These are phyloP conservation scores for Phengaris arion DNA, from an alignment of 2,888 invertebrate species.

Conservation along the genomic window DNA sequence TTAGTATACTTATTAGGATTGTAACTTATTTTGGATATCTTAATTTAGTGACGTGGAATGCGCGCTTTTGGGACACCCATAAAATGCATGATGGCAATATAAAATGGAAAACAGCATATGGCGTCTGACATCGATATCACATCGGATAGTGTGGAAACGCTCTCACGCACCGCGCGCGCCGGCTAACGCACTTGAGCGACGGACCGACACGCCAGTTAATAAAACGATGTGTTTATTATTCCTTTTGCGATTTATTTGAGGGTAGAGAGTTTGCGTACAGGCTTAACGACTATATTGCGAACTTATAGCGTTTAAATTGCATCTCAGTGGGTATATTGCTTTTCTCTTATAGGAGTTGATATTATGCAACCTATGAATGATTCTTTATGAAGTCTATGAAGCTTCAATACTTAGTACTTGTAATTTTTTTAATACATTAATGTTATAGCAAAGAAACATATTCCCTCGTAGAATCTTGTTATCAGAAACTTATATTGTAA, in stretches of 20 bases:
- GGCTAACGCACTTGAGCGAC: slow-evolving; percentile 25
- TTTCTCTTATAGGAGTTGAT: neutral
- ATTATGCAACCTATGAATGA: neutral
- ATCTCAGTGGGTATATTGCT: neutral
- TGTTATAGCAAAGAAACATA: too few species aligned
- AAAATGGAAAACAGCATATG: too few species aligned
- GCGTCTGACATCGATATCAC: neutral
- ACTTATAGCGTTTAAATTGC: slow-evolving; percentile 16
- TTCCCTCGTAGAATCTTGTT: too few species aligned
- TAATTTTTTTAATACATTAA: too few species aligned
- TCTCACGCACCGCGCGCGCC: slow-evolving; percentile 43
- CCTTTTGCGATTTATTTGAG: slow-evolving; percentile 19
- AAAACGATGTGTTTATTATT: slow-evolving; percentile 20
- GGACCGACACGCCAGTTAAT: slow-evolving; percentile 15
- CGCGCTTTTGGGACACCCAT: too few species aligned
- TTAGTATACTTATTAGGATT: too few species aligned
- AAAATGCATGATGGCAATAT: too few species aligned
- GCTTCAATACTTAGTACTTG: too few species aligned
- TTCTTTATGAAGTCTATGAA: neutral
- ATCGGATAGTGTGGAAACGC: neutral
- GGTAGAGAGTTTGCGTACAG: slow-evolving; percentile 3
- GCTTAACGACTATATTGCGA: slow-evolving; percentile 10
- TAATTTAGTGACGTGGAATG: too few species aligned
- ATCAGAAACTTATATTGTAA: too few species aligned
- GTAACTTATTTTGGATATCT: too few species aligned